Conservation (phyloP, 2,797 vertebrate genomes). For the Syngnathus rostellatus region DNA sequence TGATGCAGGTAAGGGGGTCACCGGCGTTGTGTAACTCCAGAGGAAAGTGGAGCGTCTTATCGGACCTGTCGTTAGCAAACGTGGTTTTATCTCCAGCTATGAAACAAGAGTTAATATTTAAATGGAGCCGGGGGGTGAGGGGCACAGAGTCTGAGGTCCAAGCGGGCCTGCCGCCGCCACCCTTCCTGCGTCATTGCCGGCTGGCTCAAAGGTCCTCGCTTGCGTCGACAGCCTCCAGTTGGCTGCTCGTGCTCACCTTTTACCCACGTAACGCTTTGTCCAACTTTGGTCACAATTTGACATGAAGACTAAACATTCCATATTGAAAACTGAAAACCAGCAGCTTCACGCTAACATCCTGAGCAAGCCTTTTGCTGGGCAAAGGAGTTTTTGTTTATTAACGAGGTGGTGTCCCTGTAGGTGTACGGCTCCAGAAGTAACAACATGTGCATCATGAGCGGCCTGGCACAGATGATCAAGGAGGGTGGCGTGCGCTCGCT, state of each 20-base stretch:
- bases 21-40: not conserved
- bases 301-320: too few species aligned
- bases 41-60: not conserved
- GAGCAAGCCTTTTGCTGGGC: too few species aligned
- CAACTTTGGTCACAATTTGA: too few species aligned
- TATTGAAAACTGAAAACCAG: too few species aligned
- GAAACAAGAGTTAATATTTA: not conserved
- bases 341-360: too few species aligned
- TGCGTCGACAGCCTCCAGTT: constrained; percentile 21
- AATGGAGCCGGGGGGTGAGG: not conserved
- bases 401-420: constrained; percentile 48
- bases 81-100: not conserved
- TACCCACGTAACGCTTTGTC: not conserved
- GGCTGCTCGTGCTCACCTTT: not conserved
- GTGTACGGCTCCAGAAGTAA: constrained; percentile 88
- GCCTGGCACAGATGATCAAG: constrained; percentile 87
- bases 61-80: not conserved
- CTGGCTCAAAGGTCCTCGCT: constrained; percentile 2
- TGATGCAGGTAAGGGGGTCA: constrained; percentile 82
- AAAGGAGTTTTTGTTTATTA: not conserved
- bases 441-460: constrained; percentile 90
- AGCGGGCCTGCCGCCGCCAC: not conserved
- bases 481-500: constrained; percentile 83
- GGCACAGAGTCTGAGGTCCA: constrained; percentile 15
- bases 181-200: not conserved